These are phyloP conservation scores for Bombus pascuorum DNA, from an alignment of 1,140 invertebrate genomes.

Conservation along the genomic window DNA sequence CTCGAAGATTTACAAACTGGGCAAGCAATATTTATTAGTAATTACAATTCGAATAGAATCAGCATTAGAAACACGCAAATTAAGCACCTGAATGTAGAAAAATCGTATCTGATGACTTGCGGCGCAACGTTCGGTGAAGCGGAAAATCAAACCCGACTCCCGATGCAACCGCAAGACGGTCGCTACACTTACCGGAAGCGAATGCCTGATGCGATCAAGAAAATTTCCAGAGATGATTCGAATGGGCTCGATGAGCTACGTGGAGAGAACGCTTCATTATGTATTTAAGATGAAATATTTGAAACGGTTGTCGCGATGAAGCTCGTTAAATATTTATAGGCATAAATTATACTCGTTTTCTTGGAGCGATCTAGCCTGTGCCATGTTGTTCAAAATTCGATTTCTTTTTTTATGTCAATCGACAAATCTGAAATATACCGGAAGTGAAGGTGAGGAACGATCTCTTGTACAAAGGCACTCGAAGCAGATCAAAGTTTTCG, in stretches of 20 bases:
- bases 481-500: conserved; percentile 59
- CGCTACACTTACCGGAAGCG: conserved; percentile 39
- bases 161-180: conserved; percentile 26
- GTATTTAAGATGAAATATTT: neutral
- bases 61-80: neutral
- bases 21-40: neutral
- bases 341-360: neutral
- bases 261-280: neutral
- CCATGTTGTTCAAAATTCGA: neutral
- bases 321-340: neutral
- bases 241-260: neutral
- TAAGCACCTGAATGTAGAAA: neutral
- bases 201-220: conserved; percentile 11
- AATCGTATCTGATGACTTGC: neutral
- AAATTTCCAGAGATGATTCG: conserved; percentile 8
- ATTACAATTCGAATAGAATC: neutral
- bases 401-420: neutral
- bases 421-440: conserved; percentile 51
- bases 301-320: neutral
- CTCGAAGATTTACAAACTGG: neutral
- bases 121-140: neutral
- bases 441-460: conserved; percentile 59
- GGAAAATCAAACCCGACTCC: conserved; percentile 15
- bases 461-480: conserved; percentile 16
- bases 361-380: neutral